Conservation (phyloP, 2,797 vertebrate species). For the Phoebastria nigripes region DNA sequence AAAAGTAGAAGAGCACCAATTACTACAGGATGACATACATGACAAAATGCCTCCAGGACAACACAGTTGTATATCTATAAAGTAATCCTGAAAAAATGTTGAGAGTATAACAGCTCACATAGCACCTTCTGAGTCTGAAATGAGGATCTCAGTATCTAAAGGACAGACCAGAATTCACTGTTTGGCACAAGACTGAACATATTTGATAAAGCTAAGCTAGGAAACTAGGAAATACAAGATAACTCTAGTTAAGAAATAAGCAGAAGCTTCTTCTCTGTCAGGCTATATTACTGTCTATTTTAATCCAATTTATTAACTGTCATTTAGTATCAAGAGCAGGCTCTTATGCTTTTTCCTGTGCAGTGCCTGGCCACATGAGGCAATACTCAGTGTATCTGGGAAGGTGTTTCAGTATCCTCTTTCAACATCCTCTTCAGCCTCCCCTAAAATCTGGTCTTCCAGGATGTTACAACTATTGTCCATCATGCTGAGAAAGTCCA, state of each 20-base stretch:
- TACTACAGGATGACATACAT: not conserved
- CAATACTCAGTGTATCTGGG: not conserved
- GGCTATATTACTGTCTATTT: not conserved
- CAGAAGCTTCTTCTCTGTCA: not conserved
- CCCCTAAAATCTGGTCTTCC: not conserved
- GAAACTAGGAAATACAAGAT: not conserved
- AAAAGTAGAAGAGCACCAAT: not conserved
- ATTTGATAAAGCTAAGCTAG: not conserved
- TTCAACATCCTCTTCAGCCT: not conserved
- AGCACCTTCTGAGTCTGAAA: not conserved
- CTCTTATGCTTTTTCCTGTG: not conserved
- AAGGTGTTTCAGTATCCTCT: not conserved
- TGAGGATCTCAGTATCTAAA: not conserved
- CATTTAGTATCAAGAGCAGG: not conserved
- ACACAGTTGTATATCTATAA: not conserved
- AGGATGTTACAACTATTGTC: fast-evolving
- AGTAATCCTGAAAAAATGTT: not conserved
- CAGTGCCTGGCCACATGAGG: not conserved
- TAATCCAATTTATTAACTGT: not conserved
- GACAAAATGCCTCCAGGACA: not conserved
- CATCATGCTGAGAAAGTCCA: not conserved
- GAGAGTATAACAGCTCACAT: not conserved
- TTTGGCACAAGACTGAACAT: not conserved
- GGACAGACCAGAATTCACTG: not conserved
- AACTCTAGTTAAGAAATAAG: not conserved